These are phyloP conservation scores for Helobdella robusta DNA, from an alignment of 2,888 invertebrate genomes.

Conservation along the genomic window DNA sequence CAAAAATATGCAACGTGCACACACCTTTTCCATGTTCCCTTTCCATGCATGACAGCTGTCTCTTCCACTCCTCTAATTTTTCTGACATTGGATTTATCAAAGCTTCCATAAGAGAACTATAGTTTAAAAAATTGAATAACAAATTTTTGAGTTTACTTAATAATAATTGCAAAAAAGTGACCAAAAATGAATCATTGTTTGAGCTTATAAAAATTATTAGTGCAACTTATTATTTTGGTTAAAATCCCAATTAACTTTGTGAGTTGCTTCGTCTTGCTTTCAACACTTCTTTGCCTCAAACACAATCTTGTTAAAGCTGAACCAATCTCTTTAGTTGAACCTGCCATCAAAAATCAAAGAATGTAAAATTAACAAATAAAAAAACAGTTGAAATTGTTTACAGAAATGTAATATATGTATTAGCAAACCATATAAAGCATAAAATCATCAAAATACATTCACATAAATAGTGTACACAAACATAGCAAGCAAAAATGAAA, in stretches of 20 bases:
- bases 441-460: too few relatives aligned
- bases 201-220: not conserved
- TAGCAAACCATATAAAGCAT: too few relatives aligned
- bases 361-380: too few relatives aligned
- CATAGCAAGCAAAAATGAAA: too few relatives aligned
- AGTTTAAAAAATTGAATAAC: slow-evolving; percentile 1
- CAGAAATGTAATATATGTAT: too few relatives aligned
- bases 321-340: slow-evolving; percentile 93
- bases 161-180: not conserved
- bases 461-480: too few relatives aligned
- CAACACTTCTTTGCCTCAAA: slow-evolving; percentile 86
- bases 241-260: slow-evolving; percentile 53
- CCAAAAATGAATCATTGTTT: not conserved
- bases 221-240: not conserved
- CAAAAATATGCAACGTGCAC: too few relatives aligned
- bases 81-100: slow-evolving; percentile 34
- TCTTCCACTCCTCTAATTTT: slow-evolving; percentile 73
- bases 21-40: slow-evolving; percentile 77
- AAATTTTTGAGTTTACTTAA: too few relatives aligned
- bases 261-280: slow-evolving; percentile 82
- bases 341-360: slow-evolving; percentile 47
- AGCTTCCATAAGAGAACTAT: slow-evolving; percentile 32
- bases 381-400: too few relatives aligned
- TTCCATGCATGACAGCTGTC: slow-evolving; percentile 68
- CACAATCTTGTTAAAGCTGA: slow-evolving; percentile 90